A percentile compares a stretch with the other conserved stretches of the same genome.
Conservation (phyloP, 2,797 vertebrate genomes). For the Mastacembelus armatus region DNA sequence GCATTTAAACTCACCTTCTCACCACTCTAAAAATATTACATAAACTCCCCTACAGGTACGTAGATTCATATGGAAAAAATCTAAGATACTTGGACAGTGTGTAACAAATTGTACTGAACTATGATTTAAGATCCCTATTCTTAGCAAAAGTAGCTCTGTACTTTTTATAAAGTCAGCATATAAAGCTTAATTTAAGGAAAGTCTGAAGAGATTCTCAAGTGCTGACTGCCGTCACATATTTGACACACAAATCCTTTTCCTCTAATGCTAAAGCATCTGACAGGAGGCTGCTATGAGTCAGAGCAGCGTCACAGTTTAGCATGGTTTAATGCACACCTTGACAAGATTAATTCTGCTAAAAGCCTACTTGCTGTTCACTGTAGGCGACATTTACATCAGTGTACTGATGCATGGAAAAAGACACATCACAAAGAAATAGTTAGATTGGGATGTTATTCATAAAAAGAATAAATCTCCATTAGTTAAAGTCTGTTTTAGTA, state of each 20-base stretch:
- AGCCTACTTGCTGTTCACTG: neutral
- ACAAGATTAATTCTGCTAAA: slow-evolving; percentile 19
- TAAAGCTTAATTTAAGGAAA: neutral
- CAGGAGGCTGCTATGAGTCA: slow-evolving; percentile 20
- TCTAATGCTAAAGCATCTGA: slow-evolving; percentile 5
- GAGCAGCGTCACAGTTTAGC: neutral
- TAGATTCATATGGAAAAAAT: slow-evolving; percentile 2
- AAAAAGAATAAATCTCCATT: too few relatives aligned
- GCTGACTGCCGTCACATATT: too few relatives aligned
- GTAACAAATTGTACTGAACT: slow-evolving; percentile 7
- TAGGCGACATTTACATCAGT: neutral
- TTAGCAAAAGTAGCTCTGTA: neutral
- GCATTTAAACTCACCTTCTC: slow-evolving; percentile 4
- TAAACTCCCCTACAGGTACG: slow-evolving; percentile 17
- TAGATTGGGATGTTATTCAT: too few relatives aligned
- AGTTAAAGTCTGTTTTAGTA: too few relatives aligned
- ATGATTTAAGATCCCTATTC: neutral
- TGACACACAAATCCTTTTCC: too few relatives aligned
- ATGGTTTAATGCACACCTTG: neutral
- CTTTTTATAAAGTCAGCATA: neutral
- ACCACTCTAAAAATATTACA: slow-evolving; percentile 44
- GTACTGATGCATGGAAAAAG: neutral
- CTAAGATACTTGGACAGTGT: neutral
- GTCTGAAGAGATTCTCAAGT: neutral
- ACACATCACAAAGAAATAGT: neutral